phyloP scores from a whole-genome alignment of 2,113 vertebrate genomes.

The Gulo gulo region DNA sequence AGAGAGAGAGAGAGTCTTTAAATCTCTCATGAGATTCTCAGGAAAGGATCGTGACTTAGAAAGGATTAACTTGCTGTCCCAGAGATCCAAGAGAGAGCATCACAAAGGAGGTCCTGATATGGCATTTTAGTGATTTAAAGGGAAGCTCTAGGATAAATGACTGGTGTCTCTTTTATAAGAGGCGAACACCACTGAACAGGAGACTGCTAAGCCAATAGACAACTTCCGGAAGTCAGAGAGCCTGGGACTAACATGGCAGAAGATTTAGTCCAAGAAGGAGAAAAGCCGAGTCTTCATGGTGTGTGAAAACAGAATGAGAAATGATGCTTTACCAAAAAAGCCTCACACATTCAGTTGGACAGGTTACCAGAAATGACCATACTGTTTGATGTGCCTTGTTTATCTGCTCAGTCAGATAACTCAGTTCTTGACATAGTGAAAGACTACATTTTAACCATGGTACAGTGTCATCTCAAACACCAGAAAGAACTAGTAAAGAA shows the following conservation, averaged over 20 bases:
- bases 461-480: constrained; percentile 86
- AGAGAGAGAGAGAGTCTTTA: neutral
- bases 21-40: neutral
- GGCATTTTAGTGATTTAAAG: constrained; percentile 84
- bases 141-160: constrained; percentile 80
- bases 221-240: constrained; percentile 86
- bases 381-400: constrained; percentile 88
- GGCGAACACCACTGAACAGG: constrained; percentile 81
- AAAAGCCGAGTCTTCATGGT: constrained; percentile 86
- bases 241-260: constrained; percentile 81
- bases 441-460: constrained; percentile 84
- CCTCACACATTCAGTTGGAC: constrained; percentile 91
- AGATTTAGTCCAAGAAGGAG: constrained; percentile 83
- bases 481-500: constrained; percentile 90
- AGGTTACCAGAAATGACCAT: constrained; percentile 92
- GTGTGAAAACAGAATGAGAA: constrained; percentile 87
- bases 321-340: constrained; percentile 90
- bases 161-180: constrained; percentile 81
- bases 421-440: constrained; percentile 86
- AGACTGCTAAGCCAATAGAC: constrained; percentile 84
- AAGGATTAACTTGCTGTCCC: neutral
- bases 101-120: constrained; percentile 80
- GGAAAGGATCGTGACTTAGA: neutral
- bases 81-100: constrained; percentile 84
- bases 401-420: constrained; percentile 90